A percentile compares a stretch with the other conserved stretches of the same genome.
Evolutionary conservation across 2,888 invertebrate genomes (phyloP).

Genomic region (Ptycholaimellus sp.): DNA sequence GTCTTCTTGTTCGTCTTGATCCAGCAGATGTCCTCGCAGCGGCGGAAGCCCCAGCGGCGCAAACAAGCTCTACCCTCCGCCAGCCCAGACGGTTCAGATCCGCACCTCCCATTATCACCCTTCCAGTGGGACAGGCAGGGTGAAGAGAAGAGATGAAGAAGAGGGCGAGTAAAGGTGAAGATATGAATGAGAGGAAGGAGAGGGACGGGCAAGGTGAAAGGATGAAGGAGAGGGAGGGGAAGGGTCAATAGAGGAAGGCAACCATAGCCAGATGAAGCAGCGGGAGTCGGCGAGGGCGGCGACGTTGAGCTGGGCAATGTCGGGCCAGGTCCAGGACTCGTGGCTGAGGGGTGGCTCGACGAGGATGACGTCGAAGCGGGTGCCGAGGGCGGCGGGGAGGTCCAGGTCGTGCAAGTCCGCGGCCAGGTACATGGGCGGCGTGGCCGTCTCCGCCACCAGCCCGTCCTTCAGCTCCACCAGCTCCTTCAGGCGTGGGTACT

Average conservation of each 20-base stretch:
- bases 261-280: slow-evolving; percentile 87
- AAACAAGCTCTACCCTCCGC: slow-evolving; percentile 67
- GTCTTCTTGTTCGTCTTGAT: slow-evolving; percentile 83
- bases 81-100: too few relatives aligned
- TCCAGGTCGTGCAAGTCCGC: slow-evolving; percentile 60
- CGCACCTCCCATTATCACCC: too few relatives aligned
- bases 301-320: slow-evolving; percentile 60
- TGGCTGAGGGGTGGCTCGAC: slow-evolving; percentile 88
- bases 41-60: slow-evolving; percentile 71
- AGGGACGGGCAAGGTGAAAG: too few relatives aligned
- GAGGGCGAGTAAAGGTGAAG: too few relatives aligned
- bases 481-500: slow-evolving; percentile 83
- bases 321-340: slow-evolving; percentile 97
- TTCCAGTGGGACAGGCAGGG: too few relatives aligned
- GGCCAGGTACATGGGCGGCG: slow-evolving; percentile 77
- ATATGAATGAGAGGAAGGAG: too few relatives aligned
- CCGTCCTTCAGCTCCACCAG: slow-evolving; percentile 74
- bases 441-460: slow-evolving; percentile 64
- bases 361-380: slow-evolving; percentile 85
- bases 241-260: slow-evolving; percentile 44
- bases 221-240: slow-evolving; percentile 4
- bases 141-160: too few relatives aligned
- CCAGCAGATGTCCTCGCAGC: slow-evolving; percentile 97
- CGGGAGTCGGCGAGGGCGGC: slow-evolving; percentile 71
- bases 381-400: slow-evolving; percentile 49